phyloP scores from a whole-genome alignment of 2,888 invertebrate species.

The Lasioglossum vierecki region DNA sequence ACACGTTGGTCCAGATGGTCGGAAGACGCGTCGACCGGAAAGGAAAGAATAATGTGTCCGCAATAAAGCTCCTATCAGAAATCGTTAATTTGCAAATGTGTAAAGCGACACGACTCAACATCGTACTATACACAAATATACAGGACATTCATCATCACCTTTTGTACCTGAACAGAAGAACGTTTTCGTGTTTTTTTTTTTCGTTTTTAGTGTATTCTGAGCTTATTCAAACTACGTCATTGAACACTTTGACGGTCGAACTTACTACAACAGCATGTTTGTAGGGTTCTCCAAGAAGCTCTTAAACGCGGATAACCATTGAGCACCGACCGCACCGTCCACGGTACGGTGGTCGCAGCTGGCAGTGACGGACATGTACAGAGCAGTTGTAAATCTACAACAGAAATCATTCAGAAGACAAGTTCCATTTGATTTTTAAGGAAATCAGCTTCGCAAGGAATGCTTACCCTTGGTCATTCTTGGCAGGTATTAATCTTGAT shows the following conservation, averaged over 20 bases:
- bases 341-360: slow-evolving; percentile 99
- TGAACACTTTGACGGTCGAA: slow-evolving; percentile 38
- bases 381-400: slow-evolving; percentile 89
- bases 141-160: slow-evolving; percentile 49
- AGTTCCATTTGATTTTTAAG: neutral
- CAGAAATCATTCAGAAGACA: slow-evolving; percentile 47
- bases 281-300: slow-evolving; percentile 96
- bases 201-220: slow-evolving; percentile 30
- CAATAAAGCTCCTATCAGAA: slow-evolving; percentile 31
- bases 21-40: neutral
- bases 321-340: slow-evolving; percentile 98
- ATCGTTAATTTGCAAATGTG: slow-evolving; percentile 49
- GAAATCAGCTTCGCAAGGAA: neutral
- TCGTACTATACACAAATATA: slow-evolving; percentile 62
- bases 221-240: slow-evolving; percentile 30
- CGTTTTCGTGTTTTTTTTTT: slow-evolving; percentile 14
- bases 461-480: slow-evolving; percentile 90
- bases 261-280: slow-evolving; percentile 93
- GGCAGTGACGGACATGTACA: slow-evolving; percentile 94
- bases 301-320: slow-evolving; percentile 96
- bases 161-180: slow-evolving; percentile 45
- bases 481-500: slow-evolving; percentile 90
- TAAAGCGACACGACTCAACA: slow-evolving; percentile 43
- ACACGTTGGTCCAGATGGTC: neutral
- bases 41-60: slow-evolving; percentile 42